Conservation (phyloP, 2,113 vertebrate genomes). For the Gulo gulo region DNA sequence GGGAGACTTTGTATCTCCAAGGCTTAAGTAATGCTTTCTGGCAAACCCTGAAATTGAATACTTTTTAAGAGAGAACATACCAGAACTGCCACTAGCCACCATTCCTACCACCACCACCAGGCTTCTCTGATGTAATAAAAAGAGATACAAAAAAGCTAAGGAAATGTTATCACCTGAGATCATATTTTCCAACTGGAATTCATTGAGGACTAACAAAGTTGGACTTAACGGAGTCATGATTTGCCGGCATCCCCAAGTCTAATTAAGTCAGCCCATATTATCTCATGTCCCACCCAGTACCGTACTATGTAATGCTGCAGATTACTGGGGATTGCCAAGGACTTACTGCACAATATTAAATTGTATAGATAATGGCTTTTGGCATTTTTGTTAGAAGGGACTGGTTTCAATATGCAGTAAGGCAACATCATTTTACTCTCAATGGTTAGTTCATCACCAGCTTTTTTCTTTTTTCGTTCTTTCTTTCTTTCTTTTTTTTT, state of each 20-base stretch:
- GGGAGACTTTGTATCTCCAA: not conserved
- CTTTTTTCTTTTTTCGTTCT: constrained; percentile 7
- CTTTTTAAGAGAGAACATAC: constrained; percentile 63
- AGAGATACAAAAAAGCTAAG: constrained; percentile 59
- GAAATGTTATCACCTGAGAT: constrained; percentile 73
- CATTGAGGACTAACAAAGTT: constrained; percentile 56
- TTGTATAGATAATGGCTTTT: constrained; percentile 66
- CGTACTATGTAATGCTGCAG: constrained; percentile 41
- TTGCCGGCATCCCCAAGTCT: constrained; percentile 52
- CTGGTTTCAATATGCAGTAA: constrained; percentile 60
- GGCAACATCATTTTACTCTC: constrained; percentile 62
- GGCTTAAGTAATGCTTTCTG: constrained; percentile 37
- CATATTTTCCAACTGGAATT: constrained; percentile 71
- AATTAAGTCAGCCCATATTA: constrained; percentile 69
- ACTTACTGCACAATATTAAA: constrained; percentile 61
- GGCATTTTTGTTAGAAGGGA: constrained; percentile 65
- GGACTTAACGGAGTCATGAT: constrained; percentile 36
- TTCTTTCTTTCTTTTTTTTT: constrained; percentile 14
- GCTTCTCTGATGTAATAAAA: constrained; percentile 38
- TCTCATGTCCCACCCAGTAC: constrained; percentile 29
- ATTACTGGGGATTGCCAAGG: constrained; percentile 57
- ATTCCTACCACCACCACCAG: not conserved
- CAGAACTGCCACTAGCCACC: constrained; percentile 4
- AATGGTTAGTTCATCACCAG: constrained; percentile 71
- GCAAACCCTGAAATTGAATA: constrained; percentile 38